phyloP scores from a whole-genome alignment of 2,797 vertebrate species.

The Gymnodraco acuticeps region DNA sequence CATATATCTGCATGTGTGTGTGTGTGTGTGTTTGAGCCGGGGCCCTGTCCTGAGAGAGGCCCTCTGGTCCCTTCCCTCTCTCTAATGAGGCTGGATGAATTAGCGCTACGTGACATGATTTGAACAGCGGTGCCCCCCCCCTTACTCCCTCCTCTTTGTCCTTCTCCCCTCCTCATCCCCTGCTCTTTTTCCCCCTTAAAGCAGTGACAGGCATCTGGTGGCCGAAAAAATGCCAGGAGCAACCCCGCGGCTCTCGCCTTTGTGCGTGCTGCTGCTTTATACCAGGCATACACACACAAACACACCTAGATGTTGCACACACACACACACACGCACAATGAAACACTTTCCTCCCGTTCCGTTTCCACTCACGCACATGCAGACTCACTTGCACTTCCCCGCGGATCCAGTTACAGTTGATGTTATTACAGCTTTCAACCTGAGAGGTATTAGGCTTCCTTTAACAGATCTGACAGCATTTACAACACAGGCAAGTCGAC shows the following conservation, averaged over 20 bases:
- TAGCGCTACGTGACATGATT: slow-evolving; percentile 98
- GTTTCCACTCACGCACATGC: slow-evolving; percentile 58
- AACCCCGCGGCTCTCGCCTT: slow-evolving; percentile 79
- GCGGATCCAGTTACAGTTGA: slow-evolving; percentile 83
- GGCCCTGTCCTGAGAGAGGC: slow-evolving; percentile 78
- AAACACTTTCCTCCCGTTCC: slow-evolving; percentile 66
- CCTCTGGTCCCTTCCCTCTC: slow-evolving; percentile 89
- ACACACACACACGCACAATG: slow-evolving; percentile 43
- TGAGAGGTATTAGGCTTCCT: slow-evolving; percentile 86
- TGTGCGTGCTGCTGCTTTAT: slow-evolving; percentile 70
- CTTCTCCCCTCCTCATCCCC: slow-evolving; percentile 61
- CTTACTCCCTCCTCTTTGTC: slow-evolving; percentile 75
- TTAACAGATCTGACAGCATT: slow-evolving; percentile 87
- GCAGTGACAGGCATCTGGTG: slow-evolving; percentile 93
- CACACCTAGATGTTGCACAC: slow-evolving; percentile 35
- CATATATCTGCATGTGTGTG: slow-evolving; percentile 51
- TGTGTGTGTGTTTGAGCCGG: slow-evolving; percentile 46
- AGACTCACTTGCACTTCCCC: slow-evolving; percentile 77
- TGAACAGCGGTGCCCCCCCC: slow-evolving; percentile 86
- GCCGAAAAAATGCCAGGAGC: slow-evolving; percentile 85
- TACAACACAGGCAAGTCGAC: slow-evolving; percentile 82
- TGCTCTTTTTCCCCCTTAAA: slow-evolving; percentile 71
- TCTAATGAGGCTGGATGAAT: slow-evolving; percentile 99
- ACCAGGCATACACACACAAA: slow-evolving; percentile 58
- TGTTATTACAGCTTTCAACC: slow-evolving; percentile 87